Evolutionary conservation across 2,113 vertebrate genomes (phyloP), one percentile per base, ranked within the genome.

Genomic region (Catagonus wagneri): DNA sequence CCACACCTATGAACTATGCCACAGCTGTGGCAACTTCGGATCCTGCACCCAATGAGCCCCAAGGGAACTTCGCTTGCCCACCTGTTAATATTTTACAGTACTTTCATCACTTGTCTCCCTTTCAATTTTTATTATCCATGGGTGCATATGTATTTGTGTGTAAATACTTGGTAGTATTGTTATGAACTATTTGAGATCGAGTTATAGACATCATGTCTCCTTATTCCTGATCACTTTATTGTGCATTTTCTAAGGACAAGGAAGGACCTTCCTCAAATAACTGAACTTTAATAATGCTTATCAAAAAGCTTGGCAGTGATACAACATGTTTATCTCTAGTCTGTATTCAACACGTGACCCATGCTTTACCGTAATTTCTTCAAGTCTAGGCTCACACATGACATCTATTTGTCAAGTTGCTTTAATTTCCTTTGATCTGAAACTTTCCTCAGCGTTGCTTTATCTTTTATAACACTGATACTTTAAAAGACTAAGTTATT

Each of bases 161-260:
- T 78, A 13, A 66, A n/a, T 17, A 20, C 4, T 25, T 0, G 0
- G 68, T 58, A 65, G 27, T 54, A 32, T 36, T 54, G 89, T 93
- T 74, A 54, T 63, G 58, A 87, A 50, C 50, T 32, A 72, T 78
- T 93, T 91, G 72, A 74, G n/a, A 95, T 6, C 93, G 88, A 34
- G 11, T 91, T 95, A 22, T 89, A 79, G 34, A 68, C 44, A 86
- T 68, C 12, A 60, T 36, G 69, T 65, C n/a, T 95, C 80, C 29
- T 69, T 84, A 78, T 68, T 95, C 29, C 19, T 87, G 66, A 76
- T 25, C 4, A 80, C 58, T 65, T 95, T 16, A 54, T 89, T 93
- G 25, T 89, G 4, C 75, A 27, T 72, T 85, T 86, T 19, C n/a
- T 80, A 74, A 36, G 23, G 75, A 93, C 15, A 68, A 74, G 12